These are phyloP conservation scores for Ammodytes marinus DNA, from an alignment of 2,113 vertebrate genomes.

Conservation along the genomic window DNA sequence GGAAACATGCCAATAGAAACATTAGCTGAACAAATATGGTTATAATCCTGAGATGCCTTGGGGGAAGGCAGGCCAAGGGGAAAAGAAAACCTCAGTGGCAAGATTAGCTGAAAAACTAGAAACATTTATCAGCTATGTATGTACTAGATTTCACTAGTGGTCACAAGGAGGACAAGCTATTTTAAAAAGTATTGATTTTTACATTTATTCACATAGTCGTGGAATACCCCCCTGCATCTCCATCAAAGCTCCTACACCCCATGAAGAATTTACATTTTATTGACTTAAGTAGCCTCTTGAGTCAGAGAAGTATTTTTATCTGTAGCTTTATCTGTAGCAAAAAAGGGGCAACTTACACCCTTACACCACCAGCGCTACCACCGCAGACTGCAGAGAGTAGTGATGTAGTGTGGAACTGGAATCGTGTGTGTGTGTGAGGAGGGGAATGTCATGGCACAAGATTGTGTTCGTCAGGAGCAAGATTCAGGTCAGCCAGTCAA, in stretches of 20 bases:
- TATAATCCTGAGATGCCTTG: slow-evolving; percentile 62
- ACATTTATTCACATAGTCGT: slow-evolving; percentile 49
- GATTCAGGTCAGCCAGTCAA: slow-evolving; percentile 60
- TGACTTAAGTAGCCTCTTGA: slow-evolving; percentile 48
- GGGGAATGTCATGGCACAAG: slow-evolving; percentile 8
- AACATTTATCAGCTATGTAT: slow-evolving; percentile 44
- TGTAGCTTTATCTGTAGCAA: slow-evolving; percentile 35
- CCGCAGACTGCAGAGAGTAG: slow-evolving; percentile 22
- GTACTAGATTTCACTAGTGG: slow-evolving; percentile 43
- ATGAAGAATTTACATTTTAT: slow-evolving; percentile 35
- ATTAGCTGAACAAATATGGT: slow-evolving; percentile 76
- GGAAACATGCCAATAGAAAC: slow-evolving; percentile 72
- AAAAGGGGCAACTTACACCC: slow-evolving; percentile 39
- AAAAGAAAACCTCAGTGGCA: slow-evolving; percentile 7
- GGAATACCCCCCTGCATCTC: slow-evolving; percentile 28
- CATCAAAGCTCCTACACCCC: slow-evolving; percentile 34
- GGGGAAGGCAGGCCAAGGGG: slow-evolving; percentile 21
- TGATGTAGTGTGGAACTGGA: slow-evolving; percentile 42
- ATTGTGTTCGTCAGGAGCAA: slow-evolving; percentile 36
- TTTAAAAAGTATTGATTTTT: slow-evolving; percentile 64
- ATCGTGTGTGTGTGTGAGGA: slow-evolving; percentile 26
- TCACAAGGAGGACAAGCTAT: slow-evolving; percentile 47
- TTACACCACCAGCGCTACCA: slow-evolving; percentile 37
- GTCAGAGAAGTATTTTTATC: slow-evolving; percentile 51
- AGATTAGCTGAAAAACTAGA: slow-evolving; percentile 37